Evolutionary conservation across 2,797 vertebrate genomes (phyloP), one percentile per base, ranked within the genome.

Genomic region (Galaxias olidus): DNA sequence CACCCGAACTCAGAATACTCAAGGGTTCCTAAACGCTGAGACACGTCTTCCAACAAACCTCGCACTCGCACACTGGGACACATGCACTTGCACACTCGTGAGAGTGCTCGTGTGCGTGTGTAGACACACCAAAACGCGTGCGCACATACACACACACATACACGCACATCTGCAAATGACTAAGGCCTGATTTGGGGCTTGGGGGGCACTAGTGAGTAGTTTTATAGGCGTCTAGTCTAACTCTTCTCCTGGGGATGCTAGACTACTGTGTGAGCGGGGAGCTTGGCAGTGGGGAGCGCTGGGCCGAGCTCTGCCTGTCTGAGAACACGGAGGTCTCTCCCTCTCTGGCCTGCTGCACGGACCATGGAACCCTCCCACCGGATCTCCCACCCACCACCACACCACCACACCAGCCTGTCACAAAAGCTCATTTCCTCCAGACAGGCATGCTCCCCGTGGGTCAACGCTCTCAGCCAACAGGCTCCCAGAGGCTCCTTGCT

Each of bases 121-220:
- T 53, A 66, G 73, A 72, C 63, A 65, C 61, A 66, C 61, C 30
- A 72, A 72, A 55, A 80, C 65, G 74, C 50, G 56, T 53, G 73
- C 60, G 71, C 66, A 68, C 75, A 19, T 30, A 40, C 44, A 70
- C 66, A 78, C 71, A 71, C 73, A 71, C 69, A 80, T 80, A 86
- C 63, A 64, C 76, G 80, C 79, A 86, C 54, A 78, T 73, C 81
- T 87, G 89, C 74, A 81, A 78, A 90, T 90, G 89, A 90, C 85
- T 93, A 93, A 93, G 92, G 92, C 92, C 90, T 90, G 87, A 86
- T 91, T 90, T 83, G 70, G 81, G 80, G 86, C 84, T 77, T 74
- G 86, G 85, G 86, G 84, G 81, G 88, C 84, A 90, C 82, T 71
- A 81, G 74, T 85, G 87, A 87, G 79, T 89, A 84, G 83, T 81